Evolutionary conservation across 2,113 vertebrate species (phyloP).

Genomic region (Sterrhoptilus dennistouni): DNA sequence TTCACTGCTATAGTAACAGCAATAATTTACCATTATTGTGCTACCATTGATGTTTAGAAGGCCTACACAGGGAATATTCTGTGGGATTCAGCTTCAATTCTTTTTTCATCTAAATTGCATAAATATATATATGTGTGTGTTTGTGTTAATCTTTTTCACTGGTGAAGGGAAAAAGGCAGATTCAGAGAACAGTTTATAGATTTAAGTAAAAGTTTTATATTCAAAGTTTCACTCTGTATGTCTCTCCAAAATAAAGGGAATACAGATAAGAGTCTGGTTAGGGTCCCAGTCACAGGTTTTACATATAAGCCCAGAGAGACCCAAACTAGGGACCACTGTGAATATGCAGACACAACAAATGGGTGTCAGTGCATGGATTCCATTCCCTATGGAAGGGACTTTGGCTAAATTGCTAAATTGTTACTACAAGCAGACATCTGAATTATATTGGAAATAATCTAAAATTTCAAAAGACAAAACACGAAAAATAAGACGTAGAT

Average conservation of each 20-base stretch:
- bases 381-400: background rate
- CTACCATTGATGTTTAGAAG: background rate
- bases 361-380: background rate
- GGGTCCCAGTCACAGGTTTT: background rate
- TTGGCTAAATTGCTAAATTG: background rate
- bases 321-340: background rate
- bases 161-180: background rate
- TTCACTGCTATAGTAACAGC: background rate
- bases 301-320: background rate
- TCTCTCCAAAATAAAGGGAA: background rate
- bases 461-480: background rate
- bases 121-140: background rate
- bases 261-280: background rate
- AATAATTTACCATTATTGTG: background rate
- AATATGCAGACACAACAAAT: background rate
- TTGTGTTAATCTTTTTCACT: background rate
- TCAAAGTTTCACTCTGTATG: background rate
- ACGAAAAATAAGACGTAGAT: background rate
- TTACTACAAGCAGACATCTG: background rate
- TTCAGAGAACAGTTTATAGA: background rate
- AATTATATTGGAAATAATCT: background rate
- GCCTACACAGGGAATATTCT: background rate
- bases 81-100: background rate
- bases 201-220: background rate
- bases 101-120: background rate